Evolutionary conservation across 2,797 vertebrate genomes (phyloP).

Genomic region (Lepilemur septentrionalis): DNA sequence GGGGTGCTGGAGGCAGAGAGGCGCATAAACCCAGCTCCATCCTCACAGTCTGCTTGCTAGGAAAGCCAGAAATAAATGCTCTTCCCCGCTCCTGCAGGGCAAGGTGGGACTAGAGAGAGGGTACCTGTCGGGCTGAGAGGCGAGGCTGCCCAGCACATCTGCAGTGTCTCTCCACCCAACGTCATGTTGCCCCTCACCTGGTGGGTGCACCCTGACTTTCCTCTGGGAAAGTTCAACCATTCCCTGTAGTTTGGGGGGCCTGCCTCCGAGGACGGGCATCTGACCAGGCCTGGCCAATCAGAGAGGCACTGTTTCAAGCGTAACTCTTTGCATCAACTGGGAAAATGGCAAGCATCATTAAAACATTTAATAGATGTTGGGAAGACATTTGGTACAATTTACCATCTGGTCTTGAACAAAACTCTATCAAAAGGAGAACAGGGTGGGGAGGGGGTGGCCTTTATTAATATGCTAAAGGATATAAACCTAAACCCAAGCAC

Average conservation of each 20-base stretch:
- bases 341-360: not conserved
- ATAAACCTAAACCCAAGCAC: not conserved
- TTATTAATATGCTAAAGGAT: not conserved
- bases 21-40: not conserved
- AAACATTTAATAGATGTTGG: not conserved
- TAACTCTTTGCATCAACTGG: not conserved
- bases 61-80: not conserved
- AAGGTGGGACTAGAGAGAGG: not conserved
- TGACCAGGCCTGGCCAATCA: not conserved
- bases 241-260: not conserved
- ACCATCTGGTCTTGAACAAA: constrained; percentile 1
- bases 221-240: not conserved
- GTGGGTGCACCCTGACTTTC: not conserved
- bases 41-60: not conserved
- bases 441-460: not conserved
- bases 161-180: not conserved
- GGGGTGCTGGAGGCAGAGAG: not conserved
- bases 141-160: not conserved
- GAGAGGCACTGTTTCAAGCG: not conserved
- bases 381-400: not conserved
- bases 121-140: accelerated
- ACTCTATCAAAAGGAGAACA: not conserved
- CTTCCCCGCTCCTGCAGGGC: no score
- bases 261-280: not conserved
- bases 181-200: not conserved